These are phyloP conservation scores for Leptoteleia sp. DNA, from an alignment of 1,140 invertebrate species.

Conservation along the genomic window DNA sequence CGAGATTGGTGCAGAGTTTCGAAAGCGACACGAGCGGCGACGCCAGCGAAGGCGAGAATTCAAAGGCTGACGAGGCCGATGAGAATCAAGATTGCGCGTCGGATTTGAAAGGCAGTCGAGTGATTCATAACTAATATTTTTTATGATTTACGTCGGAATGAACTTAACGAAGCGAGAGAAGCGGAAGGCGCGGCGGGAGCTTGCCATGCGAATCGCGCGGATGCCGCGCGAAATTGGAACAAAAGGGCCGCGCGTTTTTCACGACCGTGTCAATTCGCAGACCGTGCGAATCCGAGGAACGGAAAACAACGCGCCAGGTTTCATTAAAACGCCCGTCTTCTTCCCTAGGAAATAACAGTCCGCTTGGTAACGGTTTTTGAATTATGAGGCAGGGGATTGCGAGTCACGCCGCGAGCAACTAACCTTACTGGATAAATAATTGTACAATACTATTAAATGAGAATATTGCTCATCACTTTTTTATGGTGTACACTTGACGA, in stretches of 20 bases:
- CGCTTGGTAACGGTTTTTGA: conserved; percentile 25
- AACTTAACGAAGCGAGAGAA: conserved; percentile 10
- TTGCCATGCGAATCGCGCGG: conserved; percentile 4
- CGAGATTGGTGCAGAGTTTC: conserved; percentile 72
- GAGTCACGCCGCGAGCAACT: too few species aligned
- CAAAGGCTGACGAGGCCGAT: conserved; percentile 15
- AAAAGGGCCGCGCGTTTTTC: conserved; percentile 12
- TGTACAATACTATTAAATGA: conserved; percentile 39
- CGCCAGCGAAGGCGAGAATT: conserved; percentile 48
- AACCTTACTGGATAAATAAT: conserved; percentile 14
- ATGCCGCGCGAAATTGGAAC: conserved; percentile 3
- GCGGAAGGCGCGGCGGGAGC: background rate
- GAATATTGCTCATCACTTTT: conserved; percentile 56
- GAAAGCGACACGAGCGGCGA: conserved; percentile 67
- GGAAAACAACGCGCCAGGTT: background rate
- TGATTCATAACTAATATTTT: conserved; percentile 35
- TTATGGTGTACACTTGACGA: conserved; percentile 24
- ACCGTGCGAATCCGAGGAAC: background rate
- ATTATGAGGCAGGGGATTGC: background rate
- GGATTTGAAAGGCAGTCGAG: conserved; percentile 28
- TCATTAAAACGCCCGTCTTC: background rate
- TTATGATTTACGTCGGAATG: conserved; percentile 28
- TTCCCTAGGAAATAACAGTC: background rate
- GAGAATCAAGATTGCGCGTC: conserved; percentile 16
- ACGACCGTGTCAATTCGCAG: conserved; percentile 16